Evolutionary conservation across 2,113 vertebrate species (phyloP), one percentile per base, ranked within the genome.

Genomic region (Pluvianellus socialis): DNA sequence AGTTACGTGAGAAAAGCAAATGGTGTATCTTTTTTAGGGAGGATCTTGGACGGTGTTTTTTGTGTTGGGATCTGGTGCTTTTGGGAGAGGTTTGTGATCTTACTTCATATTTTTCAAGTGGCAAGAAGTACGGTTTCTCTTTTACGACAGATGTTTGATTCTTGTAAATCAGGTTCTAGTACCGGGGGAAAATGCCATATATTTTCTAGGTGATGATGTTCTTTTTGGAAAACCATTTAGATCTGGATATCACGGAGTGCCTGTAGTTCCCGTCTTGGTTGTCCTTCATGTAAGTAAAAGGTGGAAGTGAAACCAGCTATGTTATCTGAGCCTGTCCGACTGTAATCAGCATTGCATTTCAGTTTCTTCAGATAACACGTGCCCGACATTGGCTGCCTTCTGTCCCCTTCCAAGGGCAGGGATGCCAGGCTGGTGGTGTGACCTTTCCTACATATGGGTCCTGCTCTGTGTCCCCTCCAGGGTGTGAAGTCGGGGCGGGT

Each of bases 281-380:
- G 92, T 55, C 79, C 83, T 95, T 93, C 70, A 33, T 74, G 79
- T 58, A 93, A 93, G 86, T 70, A 86, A 66, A 86, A 93, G 75
- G 82, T 79, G 68, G 72, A 88, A 93, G 44, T 79, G 55, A 50
- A 88, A 35, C 72, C 83, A 38, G 15, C 62, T 19, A 72, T 76
- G 95, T 95, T 91, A 95, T 35, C 86, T 76, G 96, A 96, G 72
- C 88, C 88, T 24, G 50, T 32, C 93, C 1, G 2, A 3, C 55
- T 58, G 14, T 9, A 24, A 50, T 65, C 86, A 62, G 92, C 94
- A 49, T 73, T 14, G 1, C 2, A 0, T 94, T 94, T 92, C 88
- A 17, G 24, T 65, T 91, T 62, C 90, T 95, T 66, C 56, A 58
- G 59, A 76, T 96, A 90, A 83, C 3, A 7, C 24, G 2, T 0